phyloP scores from a whole-genome alignment of 1,140 invertebrate species.

The Caerostris darwini region DNA sequence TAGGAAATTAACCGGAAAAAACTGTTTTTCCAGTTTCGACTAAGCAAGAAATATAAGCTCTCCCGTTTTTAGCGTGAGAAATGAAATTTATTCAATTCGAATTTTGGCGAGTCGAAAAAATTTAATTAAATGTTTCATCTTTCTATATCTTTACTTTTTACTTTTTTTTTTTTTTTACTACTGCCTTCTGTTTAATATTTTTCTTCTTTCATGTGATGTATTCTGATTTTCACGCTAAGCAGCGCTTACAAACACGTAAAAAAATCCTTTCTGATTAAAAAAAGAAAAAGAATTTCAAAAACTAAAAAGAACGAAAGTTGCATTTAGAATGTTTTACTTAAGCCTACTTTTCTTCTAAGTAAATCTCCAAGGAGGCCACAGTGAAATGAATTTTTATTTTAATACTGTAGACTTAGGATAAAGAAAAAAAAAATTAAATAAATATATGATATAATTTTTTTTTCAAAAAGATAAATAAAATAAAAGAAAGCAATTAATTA shows the following conservation, averaged over 20 bases:
- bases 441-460: not conserved
- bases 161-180: not conserved
- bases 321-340: constrained; percentile 27
- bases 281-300: not conserved
- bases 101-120: constrained; percentile 40
- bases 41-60: constrained; percentile 19
- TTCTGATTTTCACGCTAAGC: constrained; percentile 24
- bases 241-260: not conserved
- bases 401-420: not conserved
- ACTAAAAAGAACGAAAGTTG: constrained; percentile 1
- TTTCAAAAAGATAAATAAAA: not conserved
- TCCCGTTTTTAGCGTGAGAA: constrained; percentile 14
- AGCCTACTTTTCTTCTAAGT: constrained; percentile 36
- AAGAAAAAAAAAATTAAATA: not conserved
- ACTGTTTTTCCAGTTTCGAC: not conserved
- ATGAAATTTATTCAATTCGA: constrained; percentile 36
- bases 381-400: constrained; percentile 8
- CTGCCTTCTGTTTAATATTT: not conserved
- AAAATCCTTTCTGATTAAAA: constrained; percentile 14
- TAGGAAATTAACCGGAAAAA: constrained; percentile 6
- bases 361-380: not conserved
- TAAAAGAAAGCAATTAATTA: constrained; percentile 27
- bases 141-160: not conserved
- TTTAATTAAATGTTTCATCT: constrained; percentile 40
- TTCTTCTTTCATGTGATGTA: not conserved